Percentiles rank a stretch among this genome's conserved stretches.
Evolutionary conservation across 2,797 vertebrate species (phyloP).

Genomic region (Gambusia yucatana): DNA sequence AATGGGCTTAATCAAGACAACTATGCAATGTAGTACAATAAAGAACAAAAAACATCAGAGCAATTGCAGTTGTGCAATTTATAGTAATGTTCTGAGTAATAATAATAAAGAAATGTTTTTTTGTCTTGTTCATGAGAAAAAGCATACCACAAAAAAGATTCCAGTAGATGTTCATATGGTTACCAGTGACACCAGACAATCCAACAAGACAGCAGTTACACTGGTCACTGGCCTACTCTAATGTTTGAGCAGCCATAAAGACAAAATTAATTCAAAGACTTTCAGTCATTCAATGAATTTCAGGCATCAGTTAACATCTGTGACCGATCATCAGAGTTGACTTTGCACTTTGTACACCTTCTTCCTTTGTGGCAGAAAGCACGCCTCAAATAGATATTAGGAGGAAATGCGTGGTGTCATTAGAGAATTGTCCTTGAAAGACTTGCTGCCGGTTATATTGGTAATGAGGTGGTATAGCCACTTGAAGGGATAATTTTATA

Average conservation of each 20-base stretch:
- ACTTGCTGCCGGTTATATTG: slow-evolving; percentile 78
- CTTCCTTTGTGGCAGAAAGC: slow-evolving; percentile 57
- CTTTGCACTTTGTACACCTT: slow-evolving; percentile 44
- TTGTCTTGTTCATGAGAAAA: not conserved
- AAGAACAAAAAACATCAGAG: not conserved
- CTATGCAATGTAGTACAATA: not conserved
- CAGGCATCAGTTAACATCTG: slow-evolving; percentile 60
- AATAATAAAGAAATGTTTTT: not conserved
- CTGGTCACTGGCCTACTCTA: slow-evolving; percentile 33
- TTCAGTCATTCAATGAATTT: slow-evolving; percentile 43
- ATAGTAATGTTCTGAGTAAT: not conserved
- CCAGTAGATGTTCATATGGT: not conserved
- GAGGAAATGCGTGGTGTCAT: slow-evolving; percentile 64
- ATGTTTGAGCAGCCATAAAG: slow-evolving; percentile 16
- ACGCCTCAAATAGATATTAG: slow-evolving; percentile 70
- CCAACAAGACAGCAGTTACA: slow-evolving; percentile 43
- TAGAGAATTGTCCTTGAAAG: slow-evolving; percentile 80
- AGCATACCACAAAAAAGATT: not conserved
- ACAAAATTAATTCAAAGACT: slow-evolving; percentile 14
- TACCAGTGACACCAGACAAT: slow-evolving; percentile 18
- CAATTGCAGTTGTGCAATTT: not conserved
- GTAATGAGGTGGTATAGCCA: slow-evolving; percentile 76
- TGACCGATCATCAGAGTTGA: slow-evolving; percentile 8
- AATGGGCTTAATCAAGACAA: slow-evolving; percentile 3
- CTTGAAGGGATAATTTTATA: slow-evolving; percentile 76